Evolutionary conservation across 1,140 invertebrate genomes (phyloP), one percentile per base, ranked within the genome.

Genomic region (Drosophila nasuta): DNA sequence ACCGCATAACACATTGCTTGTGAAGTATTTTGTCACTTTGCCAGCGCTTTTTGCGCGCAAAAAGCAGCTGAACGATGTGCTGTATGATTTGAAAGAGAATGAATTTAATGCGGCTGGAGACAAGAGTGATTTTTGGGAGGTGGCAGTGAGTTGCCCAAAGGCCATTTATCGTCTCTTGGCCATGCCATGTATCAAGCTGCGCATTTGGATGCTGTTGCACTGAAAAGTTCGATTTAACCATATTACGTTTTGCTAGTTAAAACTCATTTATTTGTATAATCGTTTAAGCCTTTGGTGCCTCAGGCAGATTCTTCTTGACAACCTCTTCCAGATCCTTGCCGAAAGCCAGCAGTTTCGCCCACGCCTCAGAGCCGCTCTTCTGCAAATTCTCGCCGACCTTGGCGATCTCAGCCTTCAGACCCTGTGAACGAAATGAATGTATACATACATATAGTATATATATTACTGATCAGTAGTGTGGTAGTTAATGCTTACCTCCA

Each of bases 121-220:
- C 6, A 33, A 3, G 2, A 5, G 25, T 8, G 10, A 30, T 0
- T 62, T 33, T 38, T 38, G 28, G n/a, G 2, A 7, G 43, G 7
- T 77, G 45, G 45, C 48, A 2, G 30, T 68, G 62, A 28, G 2
- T 11, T 15, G 56, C 43, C 15, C 15, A 1, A 43, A 8, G 0
- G 63, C 75, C 33, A 43, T 38, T 0, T 77, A 67, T 49, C 75
- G 75, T 0, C n/a, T 77, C 5, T 17, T 67, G 28, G 62, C 75
- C 33, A 73, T 66, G 75, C 35, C 33, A 1, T 1, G 8, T 1
- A 68, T 77, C 5, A 43, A 15, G 7, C 7, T 74, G 41, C 70
- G 75, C 2, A 25, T 77, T 5, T 77, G 75, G 75, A 63, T 77
- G 64, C 49, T 68, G 10, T 10, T 67, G 13, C n/a, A 63, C 1